Evolutionary conservation across 1,140 invertebrate genomes (phyloP), one percentile per base, ranked within the genome.

Genomic region (Lepidotrigona ventralis): DNA sequence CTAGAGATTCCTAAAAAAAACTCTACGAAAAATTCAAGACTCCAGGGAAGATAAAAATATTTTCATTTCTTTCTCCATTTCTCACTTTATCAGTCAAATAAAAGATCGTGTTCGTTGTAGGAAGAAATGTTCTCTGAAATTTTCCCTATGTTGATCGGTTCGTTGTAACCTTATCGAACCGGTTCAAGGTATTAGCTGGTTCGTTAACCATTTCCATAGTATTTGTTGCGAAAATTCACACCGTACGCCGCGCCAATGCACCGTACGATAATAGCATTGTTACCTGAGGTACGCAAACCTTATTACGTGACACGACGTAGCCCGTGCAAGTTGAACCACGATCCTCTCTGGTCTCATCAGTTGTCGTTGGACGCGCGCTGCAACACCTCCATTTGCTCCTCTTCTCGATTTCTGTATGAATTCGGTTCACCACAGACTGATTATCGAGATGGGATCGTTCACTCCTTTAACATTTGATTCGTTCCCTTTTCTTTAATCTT

Each of bases 201-300:
- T 83, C 75, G 81, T 71, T 53, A 68, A 87, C 82, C 63, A 83
- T 89, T 72, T 85, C 84, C 70, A 76, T 80, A 80, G 63, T 66
- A 73, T 63, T 80, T 73, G 68, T 88, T 64, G 72, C 90, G 90
- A 84, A 87, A 86, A 86, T 90, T 84, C 86, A 77, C 81, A 85
- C 83, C 85, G 86, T 91, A 89, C 39, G 39, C 91, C 90, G 92
- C 93, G 91, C 90, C 88, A 89, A 88, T 91, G 90, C 85, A 79
- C 81, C 51, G 81, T 91, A 87, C 88, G 93, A 93, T 93, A 93
- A 93, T 93, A 82, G 91, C 88, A 93, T 93, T 93, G 92, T 93
- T 91, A 90, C 73, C 80, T 87, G 88, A 82, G 85, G 79, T 85
- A 88, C 83, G 85, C 82, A 90, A 88, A 84, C 84, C 89, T 91